Base-by-base conservation (phyloP, 2,888 invertebrate genomes). In the Cantharis rufa region DNA sequence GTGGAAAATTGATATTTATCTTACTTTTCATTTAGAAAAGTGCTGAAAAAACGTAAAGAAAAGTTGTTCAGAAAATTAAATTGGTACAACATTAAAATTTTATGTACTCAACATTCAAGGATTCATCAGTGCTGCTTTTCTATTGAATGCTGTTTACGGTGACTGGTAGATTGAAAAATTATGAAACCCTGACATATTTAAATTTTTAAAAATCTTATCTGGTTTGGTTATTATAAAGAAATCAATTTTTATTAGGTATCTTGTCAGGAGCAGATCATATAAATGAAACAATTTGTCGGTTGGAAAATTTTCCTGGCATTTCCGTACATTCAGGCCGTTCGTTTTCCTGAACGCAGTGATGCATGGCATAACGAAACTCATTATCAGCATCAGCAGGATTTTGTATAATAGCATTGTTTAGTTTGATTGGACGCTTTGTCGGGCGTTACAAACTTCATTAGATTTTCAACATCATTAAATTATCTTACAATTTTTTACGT, bases 261-360 rank as follows among this genome's bases (percentile, higher is more conserved):
- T 66, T 15, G 64, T 21, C 64, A 10, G 18, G 64, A 9, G 64
- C 64, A 15, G 16, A 74, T 70, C 61, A 72, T 62, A 74, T 63
- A 63, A 70, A 63, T 63, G 62, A 74, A 69, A 74, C 74, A 74
- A 74, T 74, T 74, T 74, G 69, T 74, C 74, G 74, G 62, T 63
- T 70, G 18, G 15, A 62, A 62, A 70, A 74, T 62, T 74, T 69
- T 62, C 11, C 63, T 68, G 32, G 64, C 68, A 73, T 61, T 62
- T 18, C 18, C 69, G 15, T 15, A 70, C 10, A 71, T 63, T 71
- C 64, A 48, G 11, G 27, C 64, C 27, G 62, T 71, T 64, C 62
- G 27, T 27, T 71, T 71, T 69, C n/a, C 48, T 48, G 24, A 72
- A 68, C 24, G 63, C 71, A 72, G 28, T 28, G 66, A 68, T 72